A percentile compares a stretch with the other conserved stretches of the same genome.
phyloP scores from a whole-genome alignment of 1,140 invertebrate genomes.

The Teleogryllus occipitalis region DNA sequence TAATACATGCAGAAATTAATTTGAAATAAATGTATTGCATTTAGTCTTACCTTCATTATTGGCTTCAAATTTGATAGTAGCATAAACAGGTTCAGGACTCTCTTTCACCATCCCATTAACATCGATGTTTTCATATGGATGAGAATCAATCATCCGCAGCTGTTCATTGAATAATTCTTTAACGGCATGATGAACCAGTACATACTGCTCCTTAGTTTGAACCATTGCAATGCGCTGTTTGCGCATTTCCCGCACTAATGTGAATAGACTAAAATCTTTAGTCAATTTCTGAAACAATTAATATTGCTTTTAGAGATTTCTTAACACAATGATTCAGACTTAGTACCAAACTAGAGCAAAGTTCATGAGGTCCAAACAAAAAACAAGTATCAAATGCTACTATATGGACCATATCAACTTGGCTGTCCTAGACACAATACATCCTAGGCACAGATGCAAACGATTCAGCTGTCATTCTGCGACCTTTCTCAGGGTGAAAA shows the following conservation, averaged over 20 bases:
- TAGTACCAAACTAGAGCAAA: too few relatives aligned
- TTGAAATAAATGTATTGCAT: neutral
- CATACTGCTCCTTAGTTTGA: slow-evolving; percentile 49
- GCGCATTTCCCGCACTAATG: slow-evolving; percentile 48
- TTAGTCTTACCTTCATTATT: neutral
- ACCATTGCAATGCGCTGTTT: slow-evolving; percentile 54
- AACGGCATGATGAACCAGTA: slow-evolving; percentile 45
- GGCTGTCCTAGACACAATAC: too few relatives aligned
- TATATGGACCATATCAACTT: too few relatives aligned
- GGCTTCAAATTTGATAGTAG: slow-evolving; percentile 23
- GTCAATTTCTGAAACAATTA: slow-evolving; percentile 41
- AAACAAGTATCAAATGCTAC: too few relatives aligned
- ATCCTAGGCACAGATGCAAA: too few relatives aligned
- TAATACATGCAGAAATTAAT: too few relatives aligned
- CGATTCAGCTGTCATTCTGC: too few relatives aligned
- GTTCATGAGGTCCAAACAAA: too few relatives aligned
- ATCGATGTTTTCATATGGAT: slow-evolving; percentile 49
- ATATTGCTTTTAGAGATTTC: too few relatives aligned
- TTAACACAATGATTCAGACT: too few relatives aligned
- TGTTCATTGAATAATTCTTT: slow-evolving; percentile 46
- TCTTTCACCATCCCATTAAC: slow-evolving; percentile 34
- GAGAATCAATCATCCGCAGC: slow-evolving; percentile 46
- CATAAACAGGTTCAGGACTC: slow-evolving; percentile 28
- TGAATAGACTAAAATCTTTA: slow-evolving; percentile 45
- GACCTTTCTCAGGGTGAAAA: too few relatives aligned